A percentile compares a stretch with the other conserved stretches of the same genome.
Evolutionary conservation across 2,888 invertebrate species (phyloP).

Genomic region (Neoitamus cyanurus): DNA sequence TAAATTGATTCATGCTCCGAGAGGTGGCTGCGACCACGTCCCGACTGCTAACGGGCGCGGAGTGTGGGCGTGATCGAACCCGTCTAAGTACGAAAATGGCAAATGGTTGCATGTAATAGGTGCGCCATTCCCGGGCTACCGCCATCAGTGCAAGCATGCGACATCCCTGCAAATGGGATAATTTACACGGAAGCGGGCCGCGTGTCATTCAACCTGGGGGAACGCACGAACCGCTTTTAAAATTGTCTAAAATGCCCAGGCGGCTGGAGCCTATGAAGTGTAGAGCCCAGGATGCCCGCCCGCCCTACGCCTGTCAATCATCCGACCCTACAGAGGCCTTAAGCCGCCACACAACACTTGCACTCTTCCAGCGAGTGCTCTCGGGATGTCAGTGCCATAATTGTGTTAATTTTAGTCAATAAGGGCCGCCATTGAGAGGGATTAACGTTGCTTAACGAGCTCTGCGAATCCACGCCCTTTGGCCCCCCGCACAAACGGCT

Average conservation of each 20-base stretch:
- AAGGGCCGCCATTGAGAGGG: conserved; percentile 42
- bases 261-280: not conserved
- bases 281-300: not conserved
- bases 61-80: not conserved
- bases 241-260: not conserved
- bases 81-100: conserved; percentile 10
- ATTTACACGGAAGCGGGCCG: conserved; percentile 24
- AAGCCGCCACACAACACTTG: not conserved
- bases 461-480: conserved; percentile 13
- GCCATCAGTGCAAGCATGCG: conserved; percentile 38
- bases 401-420: conserved; percentile 46
- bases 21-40: not conserved
- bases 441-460: conserved; percentile 45
- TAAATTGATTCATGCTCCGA: conserved; percentile 1
- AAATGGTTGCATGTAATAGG: conserved; percentile 27
- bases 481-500: not conserved
- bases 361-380: conserved; percentile 7
- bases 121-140: not conserved
- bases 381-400: conserved; percentile 41
- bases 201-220: not conserved
- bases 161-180: conserved; percentile 35
- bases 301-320: conserved; percentile 32
- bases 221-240: conserved; percentile 40
- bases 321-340: not conserved
- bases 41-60: not conserved